These are phyloP conservation scores for Pogonocichla stellata DNA, from an alignment of 2,113 vertebrate species.

Conservation along the genomic window DNA sequence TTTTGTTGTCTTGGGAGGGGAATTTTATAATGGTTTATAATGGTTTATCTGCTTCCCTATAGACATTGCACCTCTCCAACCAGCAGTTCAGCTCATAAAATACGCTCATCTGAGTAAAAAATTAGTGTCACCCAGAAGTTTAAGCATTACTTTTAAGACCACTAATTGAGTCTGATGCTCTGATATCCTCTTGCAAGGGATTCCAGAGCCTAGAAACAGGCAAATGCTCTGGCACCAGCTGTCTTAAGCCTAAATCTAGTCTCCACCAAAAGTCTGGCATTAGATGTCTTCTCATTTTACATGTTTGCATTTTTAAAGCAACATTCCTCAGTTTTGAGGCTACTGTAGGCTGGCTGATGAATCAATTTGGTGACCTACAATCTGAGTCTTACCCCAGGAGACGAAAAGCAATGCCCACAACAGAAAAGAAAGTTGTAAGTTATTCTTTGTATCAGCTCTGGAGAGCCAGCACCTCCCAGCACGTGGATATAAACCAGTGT, in stretches of 20 bases:
- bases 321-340: slow-evolving; percentile 39
- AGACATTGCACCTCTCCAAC: not conserved
- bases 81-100: not conserved
- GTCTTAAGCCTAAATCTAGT: slow-evolving; percentile 63
- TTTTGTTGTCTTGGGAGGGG: not conserved
- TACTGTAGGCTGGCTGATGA: not conserved
- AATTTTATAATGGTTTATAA: not conserved
- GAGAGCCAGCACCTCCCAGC: not conserved
- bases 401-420: not conserved
- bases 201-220: slow-evolving; percentile 24
- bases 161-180: slow-evolving; percentile 45
- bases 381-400: not conserved
- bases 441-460: not conserved
- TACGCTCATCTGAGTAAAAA: not conserved
- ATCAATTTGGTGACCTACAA: not conserved
- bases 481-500: not conserved
- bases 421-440: not conserved
- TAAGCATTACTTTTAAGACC: slow-evolving; percentile 9
- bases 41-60: not conserved
- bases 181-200: slow-evolving; percentile 37
- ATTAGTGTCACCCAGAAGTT: not conserved
- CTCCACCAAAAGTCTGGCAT: slow-evolving; percentile 50
- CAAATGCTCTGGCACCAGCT: slow-evolving; percentile 59
- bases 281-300: slow-evolving; percentile 51
- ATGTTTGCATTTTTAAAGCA: slow-evolving; percentile 51